Conservation (phyloP, 2,888 invertebrate species). For the Epinotia ramella region DNA sequence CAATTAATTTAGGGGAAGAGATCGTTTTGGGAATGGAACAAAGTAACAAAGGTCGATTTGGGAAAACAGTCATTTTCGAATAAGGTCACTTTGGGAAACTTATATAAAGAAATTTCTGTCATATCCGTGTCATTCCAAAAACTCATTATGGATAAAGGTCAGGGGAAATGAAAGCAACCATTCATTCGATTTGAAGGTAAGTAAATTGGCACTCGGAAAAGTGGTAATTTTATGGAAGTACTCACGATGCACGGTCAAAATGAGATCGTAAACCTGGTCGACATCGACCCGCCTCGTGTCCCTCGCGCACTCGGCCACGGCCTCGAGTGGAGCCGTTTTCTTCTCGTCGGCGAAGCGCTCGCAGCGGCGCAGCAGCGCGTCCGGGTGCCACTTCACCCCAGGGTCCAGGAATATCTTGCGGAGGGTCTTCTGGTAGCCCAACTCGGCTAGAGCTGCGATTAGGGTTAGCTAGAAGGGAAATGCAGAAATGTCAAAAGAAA, state of each 20-base stretch:
- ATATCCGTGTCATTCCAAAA: too few species aligned
- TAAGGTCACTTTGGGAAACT: too few species aligned
- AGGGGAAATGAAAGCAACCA: too few species aligned
- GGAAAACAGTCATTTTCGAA: too few species aligned
- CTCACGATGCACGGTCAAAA: constrained; percentile 83
- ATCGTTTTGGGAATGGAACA: too few species aligned
- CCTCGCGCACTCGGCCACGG: constrained; percentile 67
- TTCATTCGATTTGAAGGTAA: too few species aligned
- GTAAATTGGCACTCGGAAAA: too few species aligned
- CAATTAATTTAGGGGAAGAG: too few species aligned
- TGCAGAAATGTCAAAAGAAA: too few species aligned
- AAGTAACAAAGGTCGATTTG: too few species aligned
- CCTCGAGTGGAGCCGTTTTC: constrained; percentile 66
- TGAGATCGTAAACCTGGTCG: constrained; percentile 74
- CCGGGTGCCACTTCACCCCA: constrained; percentile 80
- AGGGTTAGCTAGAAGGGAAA: constrained; percentile 71
- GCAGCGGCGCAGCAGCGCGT: constrained; percentile 81
- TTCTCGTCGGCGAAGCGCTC: constrained; percentile 76
- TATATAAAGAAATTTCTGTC: too few species aligned
- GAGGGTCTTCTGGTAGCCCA: constrained; percentile 79
- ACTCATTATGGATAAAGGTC: too few species aligned
- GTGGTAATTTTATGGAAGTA: constrained; percentile 43
- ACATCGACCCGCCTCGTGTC: constrained; percentile 70
- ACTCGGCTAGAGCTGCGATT: constrained; percentile 83
- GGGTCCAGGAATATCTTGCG: constrained; percentile 83